Base-by-base conservation (phyloP, 2,113 vertebrate species). In the Charadrius vociferus region DNA sequence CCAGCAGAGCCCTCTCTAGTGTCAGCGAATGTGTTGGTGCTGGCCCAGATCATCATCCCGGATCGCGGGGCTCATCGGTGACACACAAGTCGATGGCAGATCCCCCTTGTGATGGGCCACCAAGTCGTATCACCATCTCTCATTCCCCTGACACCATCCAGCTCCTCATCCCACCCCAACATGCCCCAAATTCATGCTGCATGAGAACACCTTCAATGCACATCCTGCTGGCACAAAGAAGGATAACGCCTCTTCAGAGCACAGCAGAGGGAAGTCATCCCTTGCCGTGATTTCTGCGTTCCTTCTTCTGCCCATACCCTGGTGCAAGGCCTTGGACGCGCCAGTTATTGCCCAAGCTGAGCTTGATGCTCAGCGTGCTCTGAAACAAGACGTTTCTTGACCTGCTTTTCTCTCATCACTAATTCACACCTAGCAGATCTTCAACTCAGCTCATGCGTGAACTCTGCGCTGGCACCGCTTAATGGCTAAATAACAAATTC, bases 371-470 rank as follows among this genome's bases (percentile, higher is more conserved):
- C 50, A 29, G 39, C 1, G 0, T 43, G 47, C 78, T 78, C 87
- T 49, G 58, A 90, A 95, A 87, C 52, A 65, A 85, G 63, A 47
- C 0, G 0, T 85, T 93, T 62, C 81, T 52, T 94, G 95, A 91
- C 92, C 95, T 93, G 80, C 81, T 95, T 96, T 95, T 92, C 81
- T 82, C 91, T 96, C 93, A 95, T 96, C 84, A 93, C 95, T 95
- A 94, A 96, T 95, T 97, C 91, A 96, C 93, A 92, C 83, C 11
- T 14, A 89, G 81, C 72, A 97, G 65, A 91, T 91, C 79, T 87
- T 17, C 84, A 71, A 22, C 89, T 91, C 85, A 86, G 73, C 87
- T 96, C 95, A 91, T 55, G 89, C 73, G 8, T 91, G 91, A 94
- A 93, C 84, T 52, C 86, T 3, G 1, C 2, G 0, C 89, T 75